These are phyloP conservation scores for Caenorhabditis angaria DNA, from an alignment of 2,888 invertebrate species.

Conservation along the genomic window DNA sequence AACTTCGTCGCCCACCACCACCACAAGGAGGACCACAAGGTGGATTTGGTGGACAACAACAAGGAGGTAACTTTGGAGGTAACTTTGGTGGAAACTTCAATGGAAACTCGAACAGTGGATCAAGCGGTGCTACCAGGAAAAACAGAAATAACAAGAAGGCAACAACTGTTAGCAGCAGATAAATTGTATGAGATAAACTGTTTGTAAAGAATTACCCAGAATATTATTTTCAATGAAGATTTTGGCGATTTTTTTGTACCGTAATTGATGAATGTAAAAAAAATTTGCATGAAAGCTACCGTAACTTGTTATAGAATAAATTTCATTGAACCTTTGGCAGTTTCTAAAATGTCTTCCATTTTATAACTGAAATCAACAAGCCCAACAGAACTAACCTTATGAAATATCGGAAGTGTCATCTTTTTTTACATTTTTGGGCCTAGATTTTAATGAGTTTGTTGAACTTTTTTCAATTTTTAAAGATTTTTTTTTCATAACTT, in stretches of 20 bases:
- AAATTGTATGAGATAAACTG: not conserved
- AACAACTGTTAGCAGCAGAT: not conserved
- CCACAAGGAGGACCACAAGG: not conserved
- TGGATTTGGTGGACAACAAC: not conserved
- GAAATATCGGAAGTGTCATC: too few species aligned
- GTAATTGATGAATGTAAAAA: not conserved
- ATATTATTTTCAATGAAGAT: not conserved
- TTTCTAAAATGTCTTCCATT: too few species aligned
- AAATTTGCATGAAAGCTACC: conserved; percentile 4
- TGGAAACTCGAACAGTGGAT: conserved; percentile 22
- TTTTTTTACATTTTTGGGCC: too few species aligned
- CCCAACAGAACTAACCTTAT: too few species aligned
- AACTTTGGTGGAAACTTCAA: conserved; percentile 5
- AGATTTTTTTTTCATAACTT: too few species aligned
- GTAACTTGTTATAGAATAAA: too few species aligned
- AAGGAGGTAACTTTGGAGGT: not conserved
- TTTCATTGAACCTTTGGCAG: too few species aligned
- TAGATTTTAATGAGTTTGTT: too few species aligned
- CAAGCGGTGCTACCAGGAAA: not conserved
- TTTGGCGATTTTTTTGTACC: not conserved
- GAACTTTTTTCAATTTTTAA: too few species aligned
- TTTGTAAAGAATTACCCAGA: not conserved
- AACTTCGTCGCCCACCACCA: not conserved
- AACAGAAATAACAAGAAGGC: not conserved
- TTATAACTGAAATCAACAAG: too few species aligned